These are phyloP conservation scores for Aratinga solstitialis DNA, from an alignment of 2,797 vertebrate species.

Conservation along the genomic window DNA sequence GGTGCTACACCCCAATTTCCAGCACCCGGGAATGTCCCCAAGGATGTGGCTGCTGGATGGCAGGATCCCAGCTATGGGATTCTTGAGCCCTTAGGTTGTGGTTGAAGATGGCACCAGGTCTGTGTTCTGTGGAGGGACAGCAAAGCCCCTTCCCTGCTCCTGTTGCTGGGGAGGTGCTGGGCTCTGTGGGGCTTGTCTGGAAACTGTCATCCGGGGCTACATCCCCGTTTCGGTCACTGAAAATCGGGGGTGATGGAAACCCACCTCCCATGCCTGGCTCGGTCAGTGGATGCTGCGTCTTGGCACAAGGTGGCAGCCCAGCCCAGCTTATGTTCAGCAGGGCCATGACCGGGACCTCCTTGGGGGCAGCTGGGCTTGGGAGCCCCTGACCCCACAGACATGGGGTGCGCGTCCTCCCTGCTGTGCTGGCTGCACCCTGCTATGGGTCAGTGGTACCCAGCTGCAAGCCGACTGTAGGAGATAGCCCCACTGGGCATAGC, in stretches of 20 bases:
- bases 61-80: accelerated
- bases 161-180: not conserved
- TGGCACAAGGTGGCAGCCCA: constrained; percentile 69
- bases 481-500: accelerated
- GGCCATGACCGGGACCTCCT: accelerated
- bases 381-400: accelerated
- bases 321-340: not conserved
- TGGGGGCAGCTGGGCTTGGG: accelerated
- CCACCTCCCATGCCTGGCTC: not conserved
- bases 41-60: accelerated
- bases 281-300: constrained; percentile 7
- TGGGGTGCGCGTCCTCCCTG: accelerated
- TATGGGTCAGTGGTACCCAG: accelerated
- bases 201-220: accelerated
- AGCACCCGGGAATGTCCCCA: accelerated
- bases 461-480: not conserved
- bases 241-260: not conserved
- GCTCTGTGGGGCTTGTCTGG: not conserved
- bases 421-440: not conserved
- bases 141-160: not conserved
- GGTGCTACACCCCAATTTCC: not conserved
- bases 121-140: not conserved
- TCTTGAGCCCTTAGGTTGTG: accelerated
- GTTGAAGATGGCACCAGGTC: not conserved
- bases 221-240: not conserved